Evolutionary conservation across 2,797 vertebrate genomes (phyloP).

Genomic region (Anniella stebbinsi): DNA sequence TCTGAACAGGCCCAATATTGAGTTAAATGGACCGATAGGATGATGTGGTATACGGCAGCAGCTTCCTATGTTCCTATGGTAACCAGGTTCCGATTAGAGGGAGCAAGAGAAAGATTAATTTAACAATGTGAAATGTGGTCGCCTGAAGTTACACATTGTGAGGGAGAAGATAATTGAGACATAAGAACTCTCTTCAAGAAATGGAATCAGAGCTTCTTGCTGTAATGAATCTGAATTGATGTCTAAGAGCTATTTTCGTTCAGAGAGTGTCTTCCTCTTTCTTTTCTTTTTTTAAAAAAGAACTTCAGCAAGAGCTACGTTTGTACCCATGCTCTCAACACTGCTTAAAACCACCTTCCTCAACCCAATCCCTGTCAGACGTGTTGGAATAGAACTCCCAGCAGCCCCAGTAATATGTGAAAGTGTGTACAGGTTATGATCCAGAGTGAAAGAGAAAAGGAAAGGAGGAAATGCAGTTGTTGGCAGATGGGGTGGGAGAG

Average conservation of each 20-base stretch:
- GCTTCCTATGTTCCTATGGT: background rate
- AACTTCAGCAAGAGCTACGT: background rate
- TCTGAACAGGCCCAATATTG: background rate
- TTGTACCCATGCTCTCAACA: background rate
- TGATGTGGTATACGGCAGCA: background rate
- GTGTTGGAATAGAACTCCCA: background rate
- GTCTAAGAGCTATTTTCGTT: background rate
- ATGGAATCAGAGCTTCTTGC: background rate
- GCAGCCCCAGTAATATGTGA: background rate
- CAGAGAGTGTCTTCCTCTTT: background rate
- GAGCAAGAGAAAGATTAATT: background rate
- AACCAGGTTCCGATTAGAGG: background rate
- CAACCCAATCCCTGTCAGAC: background rate
- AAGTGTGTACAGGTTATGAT: too few species aligned
- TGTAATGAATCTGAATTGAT: slow-evolving; percentile 14
- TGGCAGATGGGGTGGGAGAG: too few species aligned
- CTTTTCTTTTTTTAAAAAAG: background rate
- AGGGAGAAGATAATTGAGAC: slow-evolving; percentile 24
- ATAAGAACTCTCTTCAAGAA: slow-evolving; percentile 18
- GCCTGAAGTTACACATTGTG: slow-evolving; percentile 18
- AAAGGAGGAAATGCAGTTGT: too few species aligned
- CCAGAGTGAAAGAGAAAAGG: too few species aligned
- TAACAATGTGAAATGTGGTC: slow-evolving; percentile 12
- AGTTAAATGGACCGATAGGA: background rate
- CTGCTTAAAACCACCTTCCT: background rate